Percentiles rank a stretch among this genome's conserved stretches.
Evolutionary conservation across 2,888 invertebrate species (phyloP).

Genomic region (Conomelus anceps): DNA sequence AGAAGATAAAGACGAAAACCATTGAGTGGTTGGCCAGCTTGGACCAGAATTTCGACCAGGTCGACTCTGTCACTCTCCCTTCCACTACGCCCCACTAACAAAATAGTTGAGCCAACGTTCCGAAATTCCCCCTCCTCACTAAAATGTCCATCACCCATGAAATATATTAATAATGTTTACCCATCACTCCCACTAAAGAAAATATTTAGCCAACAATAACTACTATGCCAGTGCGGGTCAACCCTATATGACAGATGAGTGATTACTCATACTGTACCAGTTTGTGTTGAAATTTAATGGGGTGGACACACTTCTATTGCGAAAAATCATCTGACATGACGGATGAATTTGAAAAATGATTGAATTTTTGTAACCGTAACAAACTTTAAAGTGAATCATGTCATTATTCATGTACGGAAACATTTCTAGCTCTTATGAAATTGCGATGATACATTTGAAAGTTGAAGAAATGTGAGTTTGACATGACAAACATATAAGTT

Average conservation of each 20-base stretch:
- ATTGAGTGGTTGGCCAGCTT: neutral
- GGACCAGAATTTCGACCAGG: neutral
- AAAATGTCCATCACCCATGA: neutral
- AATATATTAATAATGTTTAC: neutral
- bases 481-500: too few species aligned
- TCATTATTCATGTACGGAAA: too few species aligned
- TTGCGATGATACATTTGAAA: too few species aligned
- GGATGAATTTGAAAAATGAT: too few species aligned
- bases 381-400: too few species aligned
- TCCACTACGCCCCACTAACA: neutral
- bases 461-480: too few species aligned
- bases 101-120: neutral
- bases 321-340: neutral
- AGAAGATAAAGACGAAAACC: neutral
- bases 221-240: neutral
- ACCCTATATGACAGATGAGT: neutral
- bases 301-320: neutral
- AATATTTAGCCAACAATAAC: neutral
- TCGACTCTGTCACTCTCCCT: neutral
- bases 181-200: neutral
- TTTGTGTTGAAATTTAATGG: neutral
- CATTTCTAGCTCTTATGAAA: too few species aligned
- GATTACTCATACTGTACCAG: neutral
- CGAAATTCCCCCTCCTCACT: neutral
- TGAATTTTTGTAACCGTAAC: too few species aligned